phyloP scores from a whole-genome alignment of 23 tunicate genomes.

The Oikopleura vanhoeffeni region DNA sequence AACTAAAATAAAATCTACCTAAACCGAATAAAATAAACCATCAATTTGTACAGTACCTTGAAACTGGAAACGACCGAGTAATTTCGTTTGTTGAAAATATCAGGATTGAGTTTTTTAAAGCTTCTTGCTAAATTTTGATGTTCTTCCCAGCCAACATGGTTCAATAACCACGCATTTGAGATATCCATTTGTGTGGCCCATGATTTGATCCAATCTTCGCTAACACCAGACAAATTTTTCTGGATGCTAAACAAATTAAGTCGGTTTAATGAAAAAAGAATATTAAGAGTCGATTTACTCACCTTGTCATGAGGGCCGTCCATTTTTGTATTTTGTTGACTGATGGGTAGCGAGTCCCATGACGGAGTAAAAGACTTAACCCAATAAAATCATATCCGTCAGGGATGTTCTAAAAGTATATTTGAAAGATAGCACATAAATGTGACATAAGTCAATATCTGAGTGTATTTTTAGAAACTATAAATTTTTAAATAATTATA shows the following conservation, averaged over 20 bases:
- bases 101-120: neutral
- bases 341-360: slow-evolving; percentile 4
- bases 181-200: neutral
- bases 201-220: neutral
- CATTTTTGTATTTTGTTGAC: neutral
- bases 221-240: neutral
- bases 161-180: neutral
- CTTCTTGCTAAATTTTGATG: neutral
- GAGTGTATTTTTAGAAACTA: no score
- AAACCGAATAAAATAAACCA: no score
- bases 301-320: neutral
- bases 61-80: neutral
- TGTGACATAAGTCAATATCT: no score
- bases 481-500: no score
- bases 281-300: neutral
- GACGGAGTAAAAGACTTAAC: neutral
- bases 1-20: no score
- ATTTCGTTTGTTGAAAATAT: neutral
- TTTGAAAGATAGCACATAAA: neutral
- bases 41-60: no score
- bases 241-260: neutral
- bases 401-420: neutral
- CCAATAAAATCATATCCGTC: neutral
- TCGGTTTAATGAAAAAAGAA: neutral
- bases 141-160: slow-evolving; percentile 6